phyloP scores from a whole-genome alignment of 1,140 invertebrate species.

The Stratiolaelaps scimitus region DNA sequence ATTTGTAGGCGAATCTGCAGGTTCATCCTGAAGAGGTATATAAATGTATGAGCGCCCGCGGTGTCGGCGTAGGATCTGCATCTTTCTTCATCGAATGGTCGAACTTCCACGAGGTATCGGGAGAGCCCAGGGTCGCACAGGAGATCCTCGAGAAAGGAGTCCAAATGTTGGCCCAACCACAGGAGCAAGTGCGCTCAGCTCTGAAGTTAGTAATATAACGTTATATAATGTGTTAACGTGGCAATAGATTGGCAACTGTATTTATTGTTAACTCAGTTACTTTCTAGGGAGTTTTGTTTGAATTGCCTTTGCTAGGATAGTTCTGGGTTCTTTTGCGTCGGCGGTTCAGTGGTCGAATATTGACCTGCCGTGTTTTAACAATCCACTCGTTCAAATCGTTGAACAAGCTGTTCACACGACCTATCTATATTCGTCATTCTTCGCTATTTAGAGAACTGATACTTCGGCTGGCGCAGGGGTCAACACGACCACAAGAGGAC shows the following conservation, averaged over 20 bases:
- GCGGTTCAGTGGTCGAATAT: too few species aligned
- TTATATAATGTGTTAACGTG: too few species aligned
- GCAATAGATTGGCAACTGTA: too few species aligned
- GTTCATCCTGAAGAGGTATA: slow-evolving; percentile 22
- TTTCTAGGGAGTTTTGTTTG: too few species aligned
- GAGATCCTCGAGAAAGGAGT: slow-evolving; percentile 20
- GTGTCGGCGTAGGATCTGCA: background rate
- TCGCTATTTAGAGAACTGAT: slow-evolving; percentile 1
- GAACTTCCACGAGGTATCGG: slow-evolving; percentile 4
- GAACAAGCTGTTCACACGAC: too few species aligned
- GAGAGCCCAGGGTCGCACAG: background rate
- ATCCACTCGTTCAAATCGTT: too few species aligned
- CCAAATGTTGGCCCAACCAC: slow-evolving; percentile 5
- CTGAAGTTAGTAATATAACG: slow-evolving; percentile 12
- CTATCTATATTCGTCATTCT: too few species aligned
- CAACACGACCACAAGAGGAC: background rate
- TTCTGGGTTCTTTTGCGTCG: too few species aligned
- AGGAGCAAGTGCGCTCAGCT: slow-evolving; percentile 1
- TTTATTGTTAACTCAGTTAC: too few species aligned
- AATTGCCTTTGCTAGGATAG: too few species aligned
- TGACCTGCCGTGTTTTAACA: too few species aligned
- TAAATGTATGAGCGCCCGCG: slow-evolving; percentile 17
- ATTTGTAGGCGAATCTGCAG: background rate
- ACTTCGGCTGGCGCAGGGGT: slow-evolving; percentile 9
- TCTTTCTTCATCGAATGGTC: slow-evolving; percentile 20